Percentiles rank a stretch among this genome's conserved stretches.
Conservation (phyloP, 2,888 invertebrate species). For the Autographa gamma region DNA sequence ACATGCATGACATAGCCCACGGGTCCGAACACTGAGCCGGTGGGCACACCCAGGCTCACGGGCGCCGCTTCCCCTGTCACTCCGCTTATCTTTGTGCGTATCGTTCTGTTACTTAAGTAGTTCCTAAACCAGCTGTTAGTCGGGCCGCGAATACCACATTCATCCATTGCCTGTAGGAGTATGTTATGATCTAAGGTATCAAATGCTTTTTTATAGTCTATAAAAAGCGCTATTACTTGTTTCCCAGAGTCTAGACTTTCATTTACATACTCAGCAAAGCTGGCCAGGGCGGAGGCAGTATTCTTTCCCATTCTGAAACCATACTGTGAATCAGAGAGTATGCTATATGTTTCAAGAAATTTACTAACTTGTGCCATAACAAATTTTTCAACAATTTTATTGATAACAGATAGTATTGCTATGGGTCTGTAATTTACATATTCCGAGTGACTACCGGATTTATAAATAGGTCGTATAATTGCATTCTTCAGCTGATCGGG, state of each 20-base stretch:
- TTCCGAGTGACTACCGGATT: constrained; percentile 16
- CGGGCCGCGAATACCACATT: no score
- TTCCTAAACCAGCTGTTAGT: no score
- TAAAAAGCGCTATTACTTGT: constrained; percentile 9
- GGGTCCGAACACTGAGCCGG: no score
- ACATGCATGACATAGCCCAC: no score
- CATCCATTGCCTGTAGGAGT: no score
- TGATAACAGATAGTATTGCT: no score
- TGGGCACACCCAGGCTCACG: no score
- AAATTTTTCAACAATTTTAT: not conserved
- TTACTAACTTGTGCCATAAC: constrained; percentile 4
- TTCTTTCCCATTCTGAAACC: not conserved
- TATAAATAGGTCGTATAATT: constrained; percentile 30
- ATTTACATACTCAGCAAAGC: not conserved
- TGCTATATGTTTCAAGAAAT: not conserved
- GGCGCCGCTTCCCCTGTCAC: no score
- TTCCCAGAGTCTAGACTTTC: constrained; percentile 10
- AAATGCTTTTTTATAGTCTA: no score
- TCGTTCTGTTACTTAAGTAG: no score
- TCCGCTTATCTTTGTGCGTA: no score
- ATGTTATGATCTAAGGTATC: no score
- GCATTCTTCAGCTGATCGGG: constrained; percentile 20
- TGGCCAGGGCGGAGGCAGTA: not conserved
- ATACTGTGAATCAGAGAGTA: not conserved
- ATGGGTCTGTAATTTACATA: constrained; percentile 33